Evolutionary conservation across 1,140 invertebrate species (phyloP).

Genomic region (Bathynomus jamesi): DNA sequence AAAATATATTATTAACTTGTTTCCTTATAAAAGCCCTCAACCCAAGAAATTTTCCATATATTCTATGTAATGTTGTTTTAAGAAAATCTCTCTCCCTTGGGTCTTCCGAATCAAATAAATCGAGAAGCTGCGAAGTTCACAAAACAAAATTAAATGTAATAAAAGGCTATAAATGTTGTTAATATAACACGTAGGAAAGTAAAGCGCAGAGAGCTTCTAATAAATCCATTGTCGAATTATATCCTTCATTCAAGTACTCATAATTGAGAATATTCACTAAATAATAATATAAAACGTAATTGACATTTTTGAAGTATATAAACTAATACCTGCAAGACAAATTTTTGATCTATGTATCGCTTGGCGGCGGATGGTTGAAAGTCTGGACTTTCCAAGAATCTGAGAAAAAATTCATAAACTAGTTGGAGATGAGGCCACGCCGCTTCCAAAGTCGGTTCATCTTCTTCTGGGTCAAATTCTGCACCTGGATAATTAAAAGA

Average conservation of each 20-base stretch:
- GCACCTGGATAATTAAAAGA: conserved; percentile 59
- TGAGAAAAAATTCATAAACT: conserved; percentile 81
- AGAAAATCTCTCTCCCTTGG: conserved; percentile 94
- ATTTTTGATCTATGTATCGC: conserved; percentile 93
- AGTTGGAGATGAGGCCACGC: conserved; percentile 98
- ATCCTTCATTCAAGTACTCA: no score
- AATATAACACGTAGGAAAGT: no score
- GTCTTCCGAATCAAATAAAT: conserved; percentile 96
- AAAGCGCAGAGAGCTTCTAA: no score
- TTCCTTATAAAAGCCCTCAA: conserved; percentile 93
- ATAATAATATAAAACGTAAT: no score
- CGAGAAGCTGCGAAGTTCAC: conserved; percentile 60
- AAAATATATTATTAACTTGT: conserved; percentile 99
- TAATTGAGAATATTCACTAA: no score
- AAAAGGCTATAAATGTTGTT: not conserved
- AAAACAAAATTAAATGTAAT: not conserved
- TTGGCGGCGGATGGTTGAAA: conserved; percentile 91
- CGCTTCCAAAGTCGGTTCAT: conserved; percentile 96
- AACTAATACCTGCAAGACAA: conserved; percentile 69
- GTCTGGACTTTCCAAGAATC: conserved; percentile 86
- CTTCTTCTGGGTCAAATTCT: conserved; percentile 99
- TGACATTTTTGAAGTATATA: no score
- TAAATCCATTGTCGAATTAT: no score
- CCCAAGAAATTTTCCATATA: conserved; percentile 96
- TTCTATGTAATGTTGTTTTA: conserved; percentile 94